phyloP scores from a whole-genome alignment of 2,797 vertebrate species.

The Acropternis orthonyx region DNA sequence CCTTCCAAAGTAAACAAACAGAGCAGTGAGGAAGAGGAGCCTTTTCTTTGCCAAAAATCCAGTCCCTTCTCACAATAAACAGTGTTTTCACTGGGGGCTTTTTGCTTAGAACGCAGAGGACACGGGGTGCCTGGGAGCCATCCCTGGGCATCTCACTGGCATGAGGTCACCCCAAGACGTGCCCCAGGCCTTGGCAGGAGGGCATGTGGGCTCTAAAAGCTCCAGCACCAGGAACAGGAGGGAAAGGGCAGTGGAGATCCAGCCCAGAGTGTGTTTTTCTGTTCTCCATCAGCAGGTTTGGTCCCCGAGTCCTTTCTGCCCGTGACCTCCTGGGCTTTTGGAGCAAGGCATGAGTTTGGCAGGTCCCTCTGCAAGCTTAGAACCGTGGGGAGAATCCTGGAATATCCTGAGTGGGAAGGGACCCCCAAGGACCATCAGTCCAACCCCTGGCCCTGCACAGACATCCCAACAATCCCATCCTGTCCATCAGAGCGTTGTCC shows the following conservation, averaged over 20 bases:
- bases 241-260: not conserved
- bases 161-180: not conserved
- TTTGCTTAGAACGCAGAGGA: not conserved
- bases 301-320: not conserved
- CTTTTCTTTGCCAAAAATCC: not conserved
- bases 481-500: not conserved
- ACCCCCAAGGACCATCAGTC: fast-evolving
- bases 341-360: not conserved
- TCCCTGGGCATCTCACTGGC: not conserved
- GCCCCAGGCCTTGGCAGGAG: not conserved
- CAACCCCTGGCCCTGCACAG: not conserved
- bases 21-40: not conserved
- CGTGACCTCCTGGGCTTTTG: not conserved
- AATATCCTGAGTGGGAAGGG: not conserved
- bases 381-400: not conserved
- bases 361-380: not conserved
- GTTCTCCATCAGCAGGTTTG: not conserved
- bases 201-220: not conserved
- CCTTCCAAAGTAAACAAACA: constrained; percentile 12
- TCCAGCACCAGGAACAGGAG: not conserved
- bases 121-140: not conserved
- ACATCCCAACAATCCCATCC: not conserved
- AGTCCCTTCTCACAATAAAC: not conserved
- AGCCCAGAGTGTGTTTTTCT: not conserved
- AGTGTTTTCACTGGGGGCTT: not conserved